Evolutionary conservation across 2,113 vertebrate species (phyloP).

Genomic region (Mus spicilegus): DNA sequence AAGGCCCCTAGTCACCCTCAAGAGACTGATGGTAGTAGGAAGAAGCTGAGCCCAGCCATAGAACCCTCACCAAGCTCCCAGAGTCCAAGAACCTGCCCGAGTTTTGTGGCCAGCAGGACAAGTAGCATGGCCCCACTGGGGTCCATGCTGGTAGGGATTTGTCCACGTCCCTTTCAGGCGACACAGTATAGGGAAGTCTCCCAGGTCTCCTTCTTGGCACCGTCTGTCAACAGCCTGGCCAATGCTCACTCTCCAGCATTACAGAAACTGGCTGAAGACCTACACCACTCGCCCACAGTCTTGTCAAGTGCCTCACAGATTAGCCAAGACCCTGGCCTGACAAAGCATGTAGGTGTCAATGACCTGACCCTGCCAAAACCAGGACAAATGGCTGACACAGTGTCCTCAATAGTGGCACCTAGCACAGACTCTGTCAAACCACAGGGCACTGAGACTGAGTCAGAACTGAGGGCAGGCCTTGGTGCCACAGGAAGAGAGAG

Average conservation of each 20-base stretch:
- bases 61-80: not conserved
- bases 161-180: not conserved
- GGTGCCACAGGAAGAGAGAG: rapidly evolving
- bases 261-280: no score
- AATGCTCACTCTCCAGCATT: not conserved
- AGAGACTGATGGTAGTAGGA: no score
- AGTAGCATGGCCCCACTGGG: not conserved
- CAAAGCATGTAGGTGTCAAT: rapidly evolving
- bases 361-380: not conserved
- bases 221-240: not conserved
- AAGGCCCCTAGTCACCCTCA: not conserved
- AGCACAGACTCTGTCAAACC: not conserved
- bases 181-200: not conserved
- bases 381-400: rapidly evolving
- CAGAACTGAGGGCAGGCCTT: not conserved
- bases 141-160: not conserved
- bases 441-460: not conserved
- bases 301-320: not conserved
- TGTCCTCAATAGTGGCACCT: rapidly evolving
- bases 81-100: not conserved
- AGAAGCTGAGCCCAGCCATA: rapidly evolving
- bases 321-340: no score
- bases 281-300: rapidly evolving
- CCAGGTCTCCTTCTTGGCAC: not conserved
- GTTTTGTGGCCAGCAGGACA: not conserved